Evolutionary conservation across 2,888 invertebrate species (phyloP), one percentile per base, ranked within the genome.

Genomic region (Drosophila leonis): DNA sequence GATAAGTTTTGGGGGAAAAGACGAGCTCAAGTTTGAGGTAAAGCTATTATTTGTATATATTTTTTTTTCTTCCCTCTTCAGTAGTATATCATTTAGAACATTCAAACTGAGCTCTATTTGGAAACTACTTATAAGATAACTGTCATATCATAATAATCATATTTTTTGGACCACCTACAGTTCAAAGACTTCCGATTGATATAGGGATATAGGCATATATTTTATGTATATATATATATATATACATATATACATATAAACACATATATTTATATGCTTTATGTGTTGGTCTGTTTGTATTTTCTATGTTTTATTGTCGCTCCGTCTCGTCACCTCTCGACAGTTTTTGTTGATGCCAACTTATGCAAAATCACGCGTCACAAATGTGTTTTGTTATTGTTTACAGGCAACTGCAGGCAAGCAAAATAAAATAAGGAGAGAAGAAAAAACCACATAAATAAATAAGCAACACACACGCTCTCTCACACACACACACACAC

Each of bases 301-400:
- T 29, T 18, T 41, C 39, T 41, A 15, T 55, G 18, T 46, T 42
- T 65, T 69, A 64, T 55, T 64, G 65, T 44, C 54, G 61, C 49
- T 56, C 31, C 39, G 54, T 51, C 41, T 46, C 33, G 67, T 10
- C n/a, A 13, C 27, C 27, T 27, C 20, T 29, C 18, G 29, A 60
- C 49, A 33, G 51, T 42, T 64, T 70, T 42, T 62, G 69, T 39
- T 65, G 69, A 31, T 74, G 85, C 82, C 85, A 90, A 86, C 83
- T 87, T 87, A 87, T 87, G 86, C 90, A 90, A 90, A 87, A 90
- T 88, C 86, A 90, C 90, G 86, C 90, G 87, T 90, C 86, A 78
- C 79, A 88, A 88, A 86, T 84, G 83, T 89, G 83, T 90, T 88
- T 80, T 82, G 88, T 90, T 85, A 85, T 88, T 87, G 88, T 90